Base-by-base conservation (phyloP, 2,113 vertebrate species). In the Scytalopus superciliaris region DNA sequence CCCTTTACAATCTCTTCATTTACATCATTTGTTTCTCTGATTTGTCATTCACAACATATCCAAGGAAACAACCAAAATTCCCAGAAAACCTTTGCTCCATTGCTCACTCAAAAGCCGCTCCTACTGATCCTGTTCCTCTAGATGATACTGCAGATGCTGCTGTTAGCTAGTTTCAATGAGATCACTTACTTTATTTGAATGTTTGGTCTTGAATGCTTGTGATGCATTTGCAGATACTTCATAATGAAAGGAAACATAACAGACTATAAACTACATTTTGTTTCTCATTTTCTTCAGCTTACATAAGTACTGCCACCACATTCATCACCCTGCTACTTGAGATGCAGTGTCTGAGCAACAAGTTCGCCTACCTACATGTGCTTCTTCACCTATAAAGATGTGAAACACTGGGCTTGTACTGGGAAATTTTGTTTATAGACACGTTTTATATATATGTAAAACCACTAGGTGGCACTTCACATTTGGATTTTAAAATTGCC, bases 381-480 rank as follows among this genome's bases (percentile, higher is more conserved):
- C 49, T 70, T 35, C 70, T 50, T 93, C 13, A 12, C 19, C 33
- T 63, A 19, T 15, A 45, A 47, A 50, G 59, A 35, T 0, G 0
- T 14, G 10, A 40, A 67, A 49, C 9, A 10, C 7, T 7, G 39
- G 4, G 5, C 25, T 35, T 44, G 11, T 8, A 24, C 12, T 11
- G 19, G 37, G n/a, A 79, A 50, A 30, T 9, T 44, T 35, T 47
- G 30, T 40, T 67, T 19, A 12, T 10, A 19, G 22, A 21, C 12
- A 40, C 7, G 14, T 11, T 50, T 84, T 37, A 75, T 18, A 35
- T 57, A 35, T 53, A 69, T 12, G 19, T 7, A 37, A 14, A 63
- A 76, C 92, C 94, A 56, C 83, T 60, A 94, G 96, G 17, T 56
- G 77, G 89, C 80, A 75, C 60, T 87, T 92, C 5, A 37, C 30